Evolutionary conservation across 2,888 invertebrate genomes (phyloP).

Genomic region (Pomacea canaliculata): DNA sequence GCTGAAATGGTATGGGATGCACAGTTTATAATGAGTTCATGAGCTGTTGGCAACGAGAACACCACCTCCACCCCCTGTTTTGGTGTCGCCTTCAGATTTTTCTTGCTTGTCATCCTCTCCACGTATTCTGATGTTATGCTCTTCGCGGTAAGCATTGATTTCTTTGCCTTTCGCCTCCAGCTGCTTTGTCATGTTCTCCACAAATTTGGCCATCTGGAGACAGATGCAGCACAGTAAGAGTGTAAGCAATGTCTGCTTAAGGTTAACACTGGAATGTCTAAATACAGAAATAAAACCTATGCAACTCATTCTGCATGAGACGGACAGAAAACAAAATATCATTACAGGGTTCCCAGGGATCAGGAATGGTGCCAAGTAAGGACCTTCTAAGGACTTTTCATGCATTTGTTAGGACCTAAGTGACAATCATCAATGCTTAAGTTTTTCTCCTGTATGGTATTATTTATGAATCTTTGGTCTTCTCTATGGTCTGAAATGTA

Average conservation of each 20-base stretch:
- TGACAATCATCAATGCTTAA: too few species aligned
- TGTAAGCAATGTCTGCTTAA: neutral
- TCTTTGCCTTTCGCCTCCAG: slow-evolving; percentile 88
- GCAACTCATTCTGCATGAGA: too few species aligned
- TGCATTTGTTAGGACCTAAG: too few species aligned
- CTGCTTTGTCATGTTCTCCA: slow-evolving; percentile 84
- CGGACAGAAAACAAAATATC: too few species aligned
- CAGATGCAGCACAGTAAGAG: slow-evolving; percentile 23
- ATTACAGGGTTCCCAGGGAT: too few species aligned
- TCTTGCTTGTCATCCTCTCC: slow-evolving; percentile 70
- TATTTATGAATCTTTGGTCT: too few species aligned
- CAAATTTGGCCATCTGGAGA: slow-evolving; percentile 82
- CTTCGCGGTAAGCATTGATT: slow-evolving; percentile 91
- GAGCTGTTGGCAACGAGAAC: slow-evolving; percentile 58
- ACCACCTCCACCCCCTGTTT: slow-evolving; percentile 42
- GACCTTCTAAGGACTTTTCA: too few species aligned
- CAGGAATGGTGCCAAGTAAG: too few species aligned
- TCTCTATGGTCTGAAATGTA: too few species aligned
- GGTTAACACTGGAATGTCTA: too few species aligned
- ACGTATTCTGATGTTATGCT: slow-evolving; percentile 87
- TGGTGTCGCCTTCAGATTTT: slow-evolving; percentile 41
- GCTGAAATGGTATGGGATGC: neutral
- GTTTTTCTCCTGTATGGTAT: too few species aligned
- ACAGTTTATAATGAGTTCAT: slow-evolving; percentile 22
- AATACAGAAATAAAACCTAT: too few species aligned